Percentiles rank a stretch among this genome's conserved stretches.
These are phyloP conservation scores for Lordiphosa andalusiaca DNA, from an alignment of 2,888 invertebrate species.

Conservation along the genomic window DNA sequence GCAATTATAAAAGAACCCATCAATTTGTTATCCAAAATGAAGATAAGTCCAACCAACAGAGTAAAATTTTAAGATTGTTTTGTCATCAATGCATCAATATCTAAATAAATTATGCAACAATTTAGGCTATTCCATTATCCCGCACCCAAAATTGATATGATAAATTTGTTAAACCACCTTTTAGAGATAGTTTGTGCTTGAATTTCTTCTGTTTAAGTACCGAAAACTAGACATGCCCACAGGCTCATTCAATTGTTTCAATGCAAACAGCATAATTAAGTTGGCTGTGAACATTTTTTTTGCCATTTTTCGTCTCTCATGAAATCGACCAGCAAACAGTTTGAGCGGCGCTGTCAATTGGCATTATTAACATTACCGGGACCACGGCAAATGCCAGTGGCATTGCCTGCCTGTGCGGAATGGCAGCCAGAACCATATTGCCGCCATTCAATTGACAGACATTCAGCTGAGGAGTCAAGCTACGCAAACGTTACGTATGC, in stretches of 20 bases:
- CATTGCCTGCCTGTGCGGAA: conserved; percentile 23
- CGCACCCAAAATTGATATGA: too few species aligned
- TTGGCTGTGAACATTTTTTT: not conserved
- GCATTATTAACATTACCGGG: conserved; percentile 33
- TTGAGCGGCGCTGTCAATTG: conserved; percentile 43
- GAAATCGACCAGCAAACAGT: conserved; percentile 41
- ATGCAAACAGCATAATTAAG: conserved; percentile 26
- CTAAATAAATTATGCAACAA: too few species aligned
- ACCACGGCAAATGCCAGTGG: conserved; percentile 17
- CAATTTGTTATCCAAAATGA: too few species aligned
- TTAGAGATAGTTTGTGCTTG: too few species aligned
- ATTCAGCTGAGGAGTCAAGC: conserved; percentile 29
- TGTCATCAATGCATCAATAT: too few species aligned
- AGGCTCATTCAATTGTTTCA: conserved; percentile 19
- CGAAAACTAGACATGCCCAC: conserved; percentile 11
- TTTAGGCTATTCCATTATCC: too few species aligned
- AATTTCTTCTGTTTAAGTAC: too few species aligned
- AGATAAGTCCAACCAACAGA: too few species aligned
- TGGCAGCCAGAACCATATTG: conserved; percentile 5
- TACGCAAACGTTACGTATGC: conserved; percentile 57
- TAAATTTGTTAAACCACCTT: too few species aligned
- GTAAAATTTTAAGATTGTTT: too few species aligned
- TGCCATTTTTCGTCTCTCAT: conserved; percentile 1
- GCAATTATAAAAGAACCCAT: too few species aligned
- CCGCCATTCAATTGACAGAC: conserved; percentile 40